Evolutionary conservation across 2,113 vertebrate species (phyloP), one percentile per base, ranked within the genome.

Genomic region (Dendrocopos noguchii): DNA sequence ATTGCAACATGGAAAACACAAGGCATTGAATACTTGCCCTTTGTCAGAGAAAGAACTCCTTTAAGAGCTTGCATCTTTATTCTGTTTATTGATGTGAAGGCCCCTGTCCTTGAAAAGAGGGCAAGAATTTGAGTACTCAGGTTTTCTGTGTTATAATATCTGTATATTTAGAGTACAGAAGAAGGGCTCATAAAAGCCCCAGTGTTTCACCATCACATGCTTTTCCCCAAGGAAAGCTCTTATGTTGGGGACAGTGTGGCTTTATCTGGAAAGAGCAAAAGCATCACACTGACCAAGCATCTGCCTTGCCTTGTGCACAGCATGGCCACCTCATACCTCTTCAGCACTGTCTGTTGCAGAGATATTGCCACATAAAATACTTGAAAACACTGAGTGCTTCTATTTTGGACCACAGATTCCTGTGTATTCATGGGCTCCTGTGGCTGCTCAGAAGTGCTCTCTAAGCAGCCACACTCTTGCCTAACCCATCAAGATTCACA

Each of bases 1-100:
- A 90, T 95, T 91, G 93, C 94, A 94, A 94, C 76, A 72, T 88
- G 82, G 93, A 94, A 94, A 94, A 80, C 75, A 56, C 72, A 91
- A 88, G 84, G 76, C 79, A 94, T 94, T 95, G 89, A 95, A 90
- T 95, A 72, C 76, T 95, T 93, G 93, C 46, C 57, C 82, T 92
- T 96, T 95, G 89, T 93, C 82, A 78, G 53, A 90, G 82, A 91
- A 95, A 83, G 72, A 88, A 63, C 47, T 57, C 34, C 82, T 94
- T 95, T 72, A 91, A 94, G 50, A 53, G 13, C 73, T 84, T 1
- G 2, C 68, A 80, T 95, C 68, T 93, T 92, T 87, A 80, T 85
- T 88, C 93, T 86, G 47, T 80, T 80, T 71, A 34, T 78, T 94
- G 91, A 91, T 94, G 76, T 91, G 90, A 90, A 93, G 57, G 50